Evolutionary conservation across 1,140 invertebrate species (phyloP).

Genomic region (Diprion similis): DNA sequence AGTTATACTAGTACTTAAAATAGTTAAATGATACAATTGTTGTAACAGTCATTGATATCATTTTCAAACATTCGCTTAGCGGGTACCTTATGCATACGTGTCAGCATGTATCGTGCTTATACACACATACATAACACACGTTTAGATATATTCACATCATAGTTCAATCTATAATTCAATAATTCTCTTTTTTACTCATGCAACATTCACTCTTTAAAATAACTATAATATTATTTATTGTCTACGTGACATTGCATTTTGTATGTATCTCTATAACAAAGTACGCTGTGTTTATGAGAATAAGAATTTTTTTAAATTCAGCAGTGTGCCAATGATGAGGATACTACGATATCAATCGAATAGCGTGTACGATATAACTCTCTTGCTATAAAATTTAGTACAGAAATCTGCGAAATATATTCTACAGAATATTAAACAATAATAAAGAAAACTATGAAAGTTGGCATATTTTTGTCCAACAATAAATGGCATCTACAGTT

Average conservation of each 20-base stretch:
- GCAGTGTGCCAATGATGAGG: background rate
- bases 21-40: background rate
- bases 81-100: background rate
- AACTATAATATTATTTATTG: constrained; percentile 34
- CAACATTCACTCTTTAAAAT: constrained; percentile 40
- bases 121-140: constrained; percentile 34
- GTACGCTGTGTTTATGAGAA: background rate
- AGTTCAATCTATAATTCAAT: constrained; percentile 41
- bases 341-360: background rate
- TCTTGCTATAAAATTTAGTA: constrained; percentile 22
- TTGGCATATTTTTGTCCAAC: background rate
- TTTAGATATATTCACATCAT: constrained; percentile 18
- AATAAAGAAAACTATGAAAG: no score
- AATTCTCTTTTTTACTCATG: constrained; percentile 43
- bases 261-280: constrained; percentile 10
- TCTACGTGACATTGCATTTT: constrained; percentile 22
- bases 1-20: constrained; percentile 51
- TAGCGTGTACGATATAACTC: background rate
- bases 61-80: constrained; percentile 6
- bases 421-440: background rate
- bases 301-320: constrained; percentile 24
- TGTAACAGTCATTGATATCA: background rate
- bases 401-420: no score
- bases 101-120: constrained; percentile 33
- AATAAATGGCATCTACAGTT: background rate